These are phyloP conservation scores for Gasteruption jaculator DNA, from an alignment of 2,888 invertebrate species.

Conservation along the genomic window DNA sequence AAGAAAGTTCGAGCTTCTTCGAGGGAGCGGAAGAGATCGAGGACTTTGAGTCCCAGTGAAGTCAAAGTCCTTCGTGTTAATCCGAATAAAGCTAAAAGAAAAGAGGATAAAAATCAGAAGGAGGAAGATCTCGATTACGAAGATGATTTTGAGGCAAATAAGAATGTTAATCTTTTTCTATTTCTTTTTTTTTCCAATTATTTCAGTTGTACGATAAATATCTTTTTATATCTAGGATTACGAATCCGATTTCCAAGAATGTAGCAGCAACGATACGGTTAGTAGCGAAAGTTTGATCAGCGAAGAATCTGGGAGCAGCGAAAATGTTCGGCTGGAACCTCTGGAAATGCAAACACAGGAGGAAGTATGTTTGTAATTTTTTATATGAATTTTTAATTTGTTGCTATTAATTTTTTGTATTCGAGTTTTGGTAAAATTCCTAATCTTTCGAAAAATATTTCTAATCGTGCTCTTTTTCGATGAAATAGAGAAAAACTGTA, in stretches of 20 bases:
- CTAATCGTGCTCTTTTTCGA: slow-evolving; percentile 12
- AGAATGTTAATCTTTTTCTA: neutral
- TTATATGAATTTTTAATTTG: slow-evolving; percentile 3
- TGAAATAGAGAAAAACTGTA: slow-evolving; percentile 30
- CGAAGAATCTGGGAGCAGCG: slow-evolving; percentile 31
- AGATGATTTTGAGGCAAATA: slow-evolving; percentile 53
- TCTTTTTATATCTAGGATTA: slow-evolving; percentile 48
- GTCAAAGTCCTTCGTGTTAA: slow-evolving; percentile 34
- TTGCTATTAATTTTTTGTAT: neutral
- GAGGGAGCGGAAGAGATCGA: slow-evolving; percentile 37
- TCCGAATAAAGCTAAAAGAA: neutral
- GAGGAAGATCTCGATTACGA: slow-evolving; percentile 45
- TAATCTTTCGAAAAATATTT: slow-evolving; percentile 5
- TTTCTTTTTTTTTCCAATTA: slow-evolving; percentile 10
- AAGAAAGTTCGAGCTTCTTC: slow-evolving; percentile 19
- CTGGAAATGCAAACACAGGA: slow-evolving; percentile 35
- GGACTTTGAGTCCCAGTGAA: slow-evolving; percentile 45
- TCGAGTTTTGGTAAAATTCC: too few relatives aligned
- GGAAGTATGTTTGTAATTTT: slow-evolving; percentile 28
- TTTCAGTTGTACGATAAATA: slow-evolving; percentile 5
- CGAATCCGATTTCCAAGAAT: slow-evolving; percentile 55
- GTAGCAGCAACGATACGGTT: too few relatives aligned
- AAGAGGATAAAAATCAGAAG: slow-evolving; percentile 16
- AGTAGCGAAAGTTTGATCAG: slow-evolving; percentile 37
- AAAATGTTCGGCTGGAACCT: slow-evolving; percentile 32